These are phyloP conservation scores for Drosophila algonquin DNA, from an alignment of 2,888 invertebrate genomes.

Conservation along the genomic window DNA sequence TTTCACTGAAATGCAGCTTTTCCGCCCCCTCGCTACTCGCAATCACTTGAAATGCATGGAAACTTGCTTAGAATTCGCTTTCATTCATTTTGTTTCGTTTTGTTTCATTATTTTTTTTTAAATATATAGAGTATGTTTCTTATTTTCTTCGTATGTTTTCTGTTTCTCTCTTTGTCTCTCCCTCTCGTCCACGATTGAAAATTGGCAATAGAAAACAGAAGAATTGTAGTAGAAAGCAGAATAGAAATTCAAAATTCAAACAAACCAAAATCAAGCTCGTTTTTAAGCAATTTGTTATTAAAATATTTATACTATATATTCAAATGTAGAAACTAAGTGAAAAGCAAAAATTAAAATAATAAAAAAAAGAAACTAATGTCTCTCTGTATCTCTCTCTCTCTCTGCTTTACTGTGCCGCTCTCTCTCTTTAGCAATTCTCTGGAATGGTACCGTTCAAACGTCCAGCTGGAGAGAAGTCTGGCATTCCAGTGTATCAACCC, in stretches of 20 bases:
- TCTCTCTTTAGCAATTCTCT: conserved; percentile 90
- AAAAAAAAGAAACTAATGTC: conserved; percentile 5
- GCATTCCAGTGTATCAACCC: conserved; percentile 97
- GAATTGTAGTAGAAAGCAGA: conserved; percentile 13
- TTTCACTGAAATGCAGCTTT: conserved; percentile 5
- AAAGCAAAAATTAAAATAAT: no score
- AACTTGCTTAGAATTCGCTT: neutral
- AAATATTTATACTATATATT: conserved; percentile 5
- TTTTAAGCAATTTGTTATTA: conserved; percentile 38
- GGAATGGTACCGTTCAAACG: conserved; percentile 98
- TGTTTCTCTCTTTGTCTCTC: conserved; percentile 14
- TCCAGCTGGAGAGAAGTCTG: conserved; percentile 97
- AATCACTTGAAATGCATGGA: neutral
- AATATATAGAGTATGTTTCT: conserved; percentile 11
- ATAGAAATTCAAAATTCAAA: conserved; percentile 28
- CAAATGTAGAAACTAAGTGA: conserved; percentile 27
- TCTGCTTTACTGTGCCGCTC: conserved; percentile 59
- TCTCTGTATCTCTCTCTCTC: conserved; percentile 13
- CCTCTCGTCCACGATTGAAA: conserved; percentile 16
- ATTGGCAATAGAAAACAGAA: conserved; percentile 28
- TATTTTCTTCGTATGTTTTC: conserved; percentile 8
- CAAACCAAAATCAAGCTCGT: conserved; percentile 32
- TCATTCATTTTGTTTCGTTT: neutral
- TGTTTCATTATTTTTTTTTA: neutral
- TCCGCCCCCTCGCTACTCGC: conserved; percentile 1